phyloP scores from a whole-genome alignment of 2,888 invertebrate genomes.

The Helleia helle region DNA sequence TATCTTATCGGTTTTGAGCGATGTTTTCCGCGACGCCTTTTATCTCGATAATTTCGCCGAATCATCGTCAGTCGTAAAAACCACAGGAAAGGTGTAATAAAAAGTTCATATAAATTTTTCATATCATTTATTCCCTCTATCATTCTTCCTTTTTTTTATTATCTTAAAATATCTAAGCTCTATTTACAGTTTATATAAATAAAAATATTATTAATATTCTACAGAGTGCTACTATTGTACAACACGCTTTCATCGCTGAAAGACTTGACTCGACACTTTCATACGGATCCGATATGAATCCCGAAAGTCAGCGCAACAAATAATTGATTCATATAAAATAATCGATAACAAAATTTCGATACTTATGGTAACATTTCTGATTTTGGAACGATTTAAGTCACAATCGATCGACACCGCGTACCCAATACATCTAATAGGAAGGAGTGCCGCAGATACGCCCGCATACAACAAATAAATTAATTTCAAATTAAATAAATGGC shows the following conservation, averaged over 20 bases:
- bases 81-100: slow-evolving; percentile 32
- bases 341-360: slow-evolving; percentile 27
- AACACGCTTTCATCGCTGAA: slow-evolving; percentile 53
- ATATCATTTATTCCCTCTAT: slow-evolving; percentile 69
- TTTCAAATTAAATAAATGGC: slow-evolving; percentile 69
- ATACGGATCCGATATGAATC: slow-evolving; percentile 26
- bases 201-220: slow-evolving; percentile 64
- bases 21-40: no score
- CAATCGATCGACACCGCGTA: slow-evolving; percentile 63
- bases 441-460: slow-evolving; percentile 42
- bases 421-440: slow-evolving; percentile 61
- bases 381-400: slow-evolving; percentile 41
- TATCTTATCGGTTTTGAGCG: no score
- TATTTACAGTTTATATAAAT: slow-evolving; percentile 73
- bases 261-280: slow-evolving; percentile 54
- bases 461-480: slow-evolving; percentile 57
- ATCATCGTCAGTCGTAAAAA: no score
- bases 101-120: slow-evolving; percentile 33
- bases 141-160: slow-evolving; percentile 63
- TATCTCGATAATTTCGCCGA: no score
- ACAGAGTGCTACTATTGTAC: slow-evolving; percentile 68
- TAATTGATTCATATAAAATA: slow-evolving; percentile 22
- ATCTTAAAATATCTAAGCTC: slow-evolving; percentile 62
- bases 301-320: slow-evolving; percentile 23
- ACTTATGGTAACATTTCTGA: slow-evolving; percentile 41